Evolutionary conservation across 2,113 vertebrate genomes (phyloP).

Genomic region (Jaculus jaculus): DNA sequence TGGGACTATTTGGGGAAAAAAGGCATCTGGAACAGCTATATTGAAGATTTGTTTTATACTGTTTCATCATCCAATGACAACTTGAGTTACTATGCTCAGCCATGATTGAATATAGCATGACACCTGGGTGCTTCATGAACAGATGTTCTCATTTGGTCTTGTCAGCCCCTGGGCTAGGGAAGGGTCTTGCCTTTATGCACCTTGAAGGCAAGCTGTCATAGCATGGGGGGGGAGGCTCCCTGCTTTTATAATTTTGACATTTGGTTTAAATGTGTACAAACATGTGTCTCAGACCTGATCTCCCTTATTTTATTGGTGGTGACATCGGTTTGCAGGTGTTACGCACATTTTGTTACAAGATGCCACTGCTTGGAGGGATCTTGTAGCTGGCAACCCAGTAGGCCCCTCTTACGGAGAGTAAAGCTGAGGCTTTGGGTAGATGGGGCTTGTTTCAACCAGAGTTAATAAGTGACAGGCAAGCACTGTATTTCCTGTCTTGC

Average conservation of each 20-base stretch:
- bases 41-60: too few relatives aligned
- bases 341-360: background rate
- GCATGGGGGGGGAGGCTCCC: background rate
- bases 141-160: background rate
- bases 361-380: fast-evolving
- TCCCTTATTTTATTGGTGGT: too few relatives aligned
- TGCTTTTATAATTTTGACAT: background rate
- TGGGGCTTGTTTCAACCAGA: background rate
- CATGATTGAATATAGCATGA: background rate
- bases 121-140: background rate
- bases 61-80: fast-evolving
- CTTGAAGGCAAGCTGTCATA: background rate
- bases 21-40: fast-evolving
- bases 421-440: background rate
- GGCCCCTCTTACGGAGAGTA: background rate
- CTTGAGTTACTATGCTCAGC: background rate
- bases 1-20: too few relatives aligned
- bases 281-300: background rate
- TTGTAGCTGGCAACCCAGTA: background rate
- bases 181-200: background rate
- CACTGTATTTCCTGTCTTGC: background rate
- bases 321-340: background rate
- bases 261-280: background rate
- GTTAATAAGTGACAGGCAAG: background rate
- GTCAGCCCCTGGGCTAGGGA: too few relatives aligned